phyloP scores from a whole-genome alignment of 2,888 invertebrate species.

The Megamerina dolium region DNA sequence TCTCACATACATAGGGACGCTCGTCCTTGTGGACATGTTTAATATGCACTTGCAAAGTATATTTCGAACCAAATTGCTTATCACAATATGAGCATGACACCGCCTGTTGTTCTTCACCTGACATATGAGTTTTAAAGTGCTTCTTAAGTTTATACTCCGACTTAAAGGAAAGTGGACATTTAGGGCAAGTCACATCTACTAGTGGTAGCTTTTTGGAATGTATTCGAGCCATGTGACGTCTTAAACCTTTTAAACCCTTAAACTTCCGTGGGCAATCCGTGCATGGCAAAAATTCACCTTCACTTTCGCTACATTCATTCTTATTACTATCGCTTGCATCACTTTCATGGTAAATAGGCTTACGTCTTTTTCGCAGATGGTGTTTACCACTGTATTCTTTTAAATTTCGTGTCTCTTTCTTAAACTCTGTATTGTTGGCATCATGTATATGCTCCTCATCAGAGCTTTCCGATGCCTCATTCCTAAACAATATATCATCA shows the following conservation, averaged over 20 bases:
- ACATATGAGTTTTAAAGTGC: too few species aligned
- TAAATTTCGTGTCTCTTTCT: too few species aligned
- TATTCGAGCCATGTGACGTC: too few species aligned
- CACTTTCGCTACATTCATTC: background rate
- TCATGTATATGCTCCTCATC: too few species aligned
- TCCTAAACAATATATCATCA: background rate
- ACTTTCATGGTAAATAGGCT: background rate
- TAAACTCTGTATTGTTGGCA: background rate
- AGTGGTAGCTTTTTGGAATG: conserved; percentile 8
- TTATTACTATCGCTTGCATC: background rate
- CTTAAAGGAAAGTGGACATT: too few species aligned
- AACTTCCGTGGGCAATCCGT: too few species aligned
- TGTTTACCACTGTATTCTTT: background rate
- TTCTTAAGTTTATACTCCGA: too few species aligned
- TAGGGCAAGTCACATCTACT: too few species aligned
- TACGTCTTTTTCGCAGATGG: too few species aligned
- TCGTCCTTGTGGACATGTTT: background rate
- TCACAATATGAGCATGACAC: background rate
- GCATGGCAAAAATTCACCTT: too few species aligned
- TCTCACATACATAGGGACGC: background rate
- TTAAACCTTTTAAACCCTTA: conserved; percentile 14
- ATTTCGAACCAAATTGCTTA: too few species aligned
- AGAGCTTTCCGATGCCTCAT: background rate
- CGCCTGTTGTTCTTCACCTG: background rate
- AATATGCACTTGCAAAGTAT: too few species aligned